These are phyloP conservation scores for Rafetus swinhoei DNA, from an alignment of 2,113 vertebrate species.

Conservation along the genomic window DNA sequence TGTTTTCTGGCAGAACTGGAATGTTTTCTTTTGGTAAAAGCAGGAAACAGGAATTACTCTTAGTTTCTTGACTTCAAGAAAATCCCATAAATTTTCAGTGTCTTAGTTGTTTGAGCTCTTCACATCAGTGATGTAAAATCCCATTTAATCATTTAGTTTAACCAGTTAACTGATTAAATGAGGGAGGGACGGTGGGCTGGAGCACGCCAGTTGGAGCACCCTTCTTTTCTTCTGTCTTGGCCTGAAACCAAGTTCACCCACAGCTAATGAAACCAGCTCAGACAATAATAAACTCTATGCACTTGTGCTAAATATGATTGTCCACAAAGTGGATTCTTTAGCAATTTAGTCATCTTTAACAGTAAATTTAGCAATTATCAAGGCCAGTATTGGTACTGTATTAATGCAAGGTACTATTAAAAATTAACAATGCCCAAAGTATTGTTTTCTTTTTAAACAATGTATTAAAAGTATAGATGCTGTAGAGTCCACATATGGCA, in stretches of 20 bases:
- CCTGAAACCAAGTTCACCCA: not conserved
- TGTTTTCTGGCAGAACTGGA: not conserved
- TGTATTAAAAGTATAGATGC: not conserved
- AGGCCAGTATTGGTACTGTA: not conserved
- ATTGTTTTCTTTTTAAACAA: not conserved
- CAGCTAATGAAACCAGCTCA: not conserved
- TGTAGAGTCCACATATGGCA: not conserved
- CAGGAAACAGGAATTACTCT: not conserved
- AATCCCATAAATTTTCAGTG: accelerated
- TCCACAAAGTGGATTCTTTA: not conserved
- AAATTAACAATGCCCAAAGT: not conserved
- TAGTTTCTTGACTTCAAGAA: not conserved
- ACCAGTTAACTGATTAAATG: no score
- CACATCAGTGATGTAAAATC: not conserved
- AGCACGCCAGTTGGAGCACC: no score
- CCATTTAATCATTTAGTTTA: no score
- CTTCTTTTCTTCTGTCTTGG: not conserved
- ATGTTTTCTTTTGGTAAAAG: not conserved
- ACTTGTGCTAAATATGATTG: not conserved
- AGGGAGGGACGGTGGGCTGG: no score
- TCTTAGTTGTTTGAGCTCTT: not conserved
- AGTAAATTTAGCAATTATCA: not conserved
- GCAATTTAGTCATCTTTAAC: not conserved
- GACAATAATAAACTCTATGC: not conserved
- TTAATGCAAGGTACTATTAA: not conserved